Evolutionary conservation across 2,888 invertebrate genomes (phyloP).

Genomic region (Polydrusus pterygomalis): DNA sequence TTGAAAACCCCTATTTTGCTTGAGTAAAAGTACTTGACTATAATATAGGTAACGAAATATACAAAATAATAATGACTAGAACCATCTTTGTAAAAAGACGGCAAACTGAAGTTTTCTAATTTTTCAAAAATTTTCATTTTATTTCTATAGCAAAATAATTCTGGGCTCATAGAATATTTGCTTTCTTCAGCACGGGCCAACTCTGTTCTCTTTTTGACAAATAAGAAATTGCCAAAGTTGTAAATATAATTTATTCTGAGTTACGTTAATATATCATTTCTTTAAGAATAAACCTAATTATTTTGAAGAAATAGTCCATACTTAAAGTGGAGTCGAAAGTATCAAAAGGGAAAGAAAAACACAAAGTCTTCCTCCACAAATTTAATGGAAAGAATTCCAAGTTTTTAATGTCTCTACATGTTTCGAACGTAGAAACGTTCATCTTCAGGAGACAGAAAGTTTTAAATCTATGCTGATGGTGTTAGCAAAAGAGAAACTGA

Average conservation of each 20-base stretch:
- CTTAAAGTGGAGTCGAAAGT: too few relatives aligned
- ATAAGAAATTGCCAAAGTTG: not conserved
- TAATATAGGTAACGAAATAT: not conserved
- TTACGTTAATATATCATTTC: not conserved
- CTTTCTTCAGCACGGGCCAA: not conserved
- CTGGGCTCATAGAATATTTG: conserved; percentile 20
- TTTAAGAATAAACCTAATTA: too few relatives aligned
- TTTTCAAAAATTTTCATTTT: not conserved
- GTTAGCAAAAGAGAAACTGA: too few relatives aligned
- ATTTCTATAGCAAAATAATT: conserved; percentile 9
- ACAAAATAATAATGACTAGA: conserved; percentile 14
- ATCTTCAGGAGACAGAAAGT: too few relatives aligned
- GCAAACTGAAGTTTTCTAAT: not conserved
- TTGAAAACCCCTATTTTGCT: not conserved
- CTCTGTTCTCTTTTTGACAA: conserved; percentile 7
- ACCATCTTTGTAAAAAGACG: not conserved
- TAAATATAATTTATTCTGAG: not conserved
- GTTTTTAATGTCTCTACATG: too few relatives aligned
- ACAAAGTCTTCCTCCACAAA: too few relatives aligned
- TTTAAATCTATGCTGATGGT: too few relatives aligned
- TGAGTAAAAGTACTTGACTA: conserved; percentile 3
- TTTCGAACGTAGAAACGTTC: too few relatives aligned
- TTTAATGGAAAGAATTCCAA: too few relatives aligned
- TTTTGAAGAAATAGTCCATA: too few relatives aligned
- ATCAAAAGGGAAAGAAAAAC: too few relatives aligned